These are phyloP conservation scores for Plectrocnemia conspersa DNA, from an alignment of 1,140 invertebrate species.

Conservation along the genomic window DNA sequence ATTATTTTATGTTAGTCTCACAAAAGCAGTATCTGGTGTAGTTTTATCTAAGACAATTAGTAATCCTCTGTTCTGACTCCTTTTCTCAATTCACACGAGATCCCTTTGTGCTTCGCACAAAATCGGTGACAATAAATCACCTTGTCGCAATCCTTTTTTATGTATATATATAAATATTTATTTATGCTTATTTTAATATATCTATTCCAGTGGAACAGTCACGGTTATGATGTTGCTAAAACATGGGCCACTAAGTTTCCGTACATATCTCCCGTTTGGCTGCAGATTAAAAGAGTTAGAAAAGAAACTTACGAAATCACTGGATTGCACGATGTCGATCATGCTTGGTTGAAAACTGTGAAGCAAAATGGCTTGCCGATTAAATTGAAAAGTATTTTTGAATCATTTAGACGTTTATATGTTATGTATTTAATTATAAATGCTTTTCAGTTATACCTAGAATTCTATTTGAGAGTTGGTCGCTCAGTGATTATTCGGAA, in stretches of 20 bases:
- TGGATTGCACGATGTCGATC: slow-evolving; percentile 74
- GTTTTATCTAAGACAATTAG: too few species aligned
- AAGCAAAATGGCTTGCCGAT: slow-evolving; percentile 45
- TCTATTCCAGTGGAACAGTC: slow-evolving; percentile 91
- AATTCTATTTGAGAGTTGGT: slow-evolving; percentile 82
- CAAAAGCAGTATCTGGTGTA: too few species aligned
- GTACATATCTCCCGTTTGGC: slow-evolving; percentile 90
- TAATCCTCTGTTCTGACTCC: too few species aligned
- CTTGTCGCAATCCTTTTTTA: too few species aligned
- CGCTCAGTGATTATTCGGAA: slow-evolving; percentile 56
- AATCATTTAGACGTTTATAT: slow-evolving; percentile 17
- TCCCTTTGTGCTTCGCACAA: slow-evolving; percentile 19
- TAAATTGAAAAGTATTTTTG: slow-evolving; percentile 46
- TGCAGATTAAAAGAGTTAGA: slow-evolving; percentile 68
- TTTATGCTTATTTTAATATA: too few species aligned
- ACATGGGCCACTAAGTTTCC: slow-evolving; percentile 85
- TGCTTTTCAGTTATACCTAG: slow-evolving; percentile 72
- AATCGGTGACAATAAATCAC: slow-evolving; percentile 18
- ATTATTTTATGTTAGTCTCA: too few species aligned
- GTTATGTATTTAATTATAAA: slow-evolving; percentile 10
- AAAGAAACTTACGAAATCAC: slow-evolving; percentile 60
- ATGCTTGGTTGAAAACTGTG: slow-evolving; percentile 76
- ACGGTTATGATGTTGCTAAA: slow-evolving; percentile 92
- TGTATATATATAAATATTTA: too few species aligned
- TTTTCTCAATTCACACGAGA: too few species aligned